Evolutionary conservation across 2,113 vertebrate genomes (phyloP).

Genomic region (Ranitomeya variabilis): DNA sequence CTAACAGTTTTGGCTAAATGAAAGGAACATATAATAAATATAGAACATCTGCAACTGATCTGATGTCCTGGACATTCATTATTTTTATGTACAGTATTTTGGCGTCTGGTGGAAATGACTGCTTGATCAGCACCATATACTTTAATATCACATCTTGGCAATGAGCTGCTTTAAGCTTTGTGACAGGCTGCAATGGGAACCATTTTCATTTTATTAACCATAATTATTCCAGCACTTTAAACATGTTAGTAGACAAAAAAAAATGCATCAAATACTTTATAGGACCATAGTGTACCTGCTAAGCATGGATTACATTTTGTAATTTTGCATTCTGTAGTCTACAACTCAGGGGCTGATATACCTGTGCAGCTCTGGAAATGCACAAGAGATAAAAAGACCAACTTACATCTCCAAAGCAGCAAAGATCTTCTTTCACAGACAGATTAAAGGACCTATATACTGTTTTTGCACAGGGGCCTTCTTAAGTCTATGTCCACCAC

Average conservation of each 20-base stretch:
- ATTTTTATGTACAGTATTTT: conserved; percentile 40
- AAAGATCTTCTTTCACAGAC: too few relatives aligned
- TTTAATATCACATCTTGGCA: conserved; percentile 40
- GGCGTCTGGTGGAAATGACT: conserved; percentile 31
- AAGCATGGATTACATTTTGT: neutral
- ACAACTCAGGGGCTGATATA: neutral
- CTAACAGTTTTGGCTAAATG: conserved; percentile 15
- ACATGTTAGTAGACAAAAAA: neutral
- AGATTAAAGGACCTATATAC: too few relatives aligned
- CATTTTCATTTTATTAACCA: conserved; percentile 16
- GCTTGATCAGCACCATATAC: conserved; percentile 34
- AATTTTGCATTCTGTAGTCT: neutral
- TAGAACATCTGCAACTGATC: conserved; percentile 35
- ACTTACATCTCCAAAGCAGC: too few relatives aligned
- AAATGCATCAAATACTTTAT: conserved; percentile 2
- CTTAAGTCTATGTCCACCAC: too few relatives aligned
- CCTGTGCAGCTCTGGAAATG: too few relatives aligned
- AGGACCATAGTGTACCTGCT: neutral
- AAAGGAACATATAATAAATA: conserved; percentile 33
- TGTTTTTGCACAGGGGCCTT: too few relatives aligned
- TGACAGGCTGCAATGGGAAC: conserved; percentile 18
- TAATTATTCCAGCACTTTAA: conserved; percentile 12
- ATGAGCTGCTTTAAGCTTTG: neutral
- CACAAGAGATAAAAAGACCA: too few relatives aligned
- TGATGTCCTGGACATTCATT: conserved; percentile 34